Evolutionary conservation across 1,140 invertebrate genomes (phyloP).

Genomic region (Homarus americanus): DNA sequence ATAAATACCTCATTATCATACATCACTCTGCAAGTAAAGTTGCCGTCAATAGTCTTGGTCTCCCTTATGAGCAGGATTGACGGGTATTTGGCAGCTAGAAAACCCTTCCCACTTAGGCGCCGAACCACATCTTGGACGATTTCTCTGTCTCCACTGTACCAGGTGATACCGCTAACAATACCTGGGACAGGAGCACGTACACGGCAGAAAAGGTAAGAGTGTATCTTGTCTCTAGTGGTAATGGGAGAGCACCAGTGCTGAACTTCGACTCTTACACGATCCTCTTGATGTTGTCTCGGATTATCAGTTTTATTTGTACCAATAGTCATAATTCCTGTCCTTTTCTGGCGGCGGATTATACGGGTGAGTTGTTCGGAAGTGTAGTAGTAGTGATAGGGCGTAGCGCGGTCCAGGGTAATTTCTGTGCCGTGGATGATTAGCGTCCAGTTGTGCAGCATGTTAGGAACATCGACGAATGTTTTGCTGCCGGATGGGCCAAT

Average conservation of each 20-base stretch:
- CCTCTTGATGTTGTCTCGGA: not conserved
- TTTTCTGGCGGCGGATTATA: not conserved
- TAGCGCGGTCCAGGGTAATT: conserved; percentile 68
- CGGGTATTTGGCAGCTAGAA: not conserved
- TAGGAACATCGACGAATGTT: conserved; percentile 76
- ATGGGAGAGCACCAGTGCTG: conserved; percentile 37
- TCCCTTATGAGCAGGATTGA: conserved; percentile 28
- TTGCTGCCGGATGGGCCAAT: conserved; percentile 86
- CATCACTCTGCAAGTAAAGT: conserved; percentile 44
- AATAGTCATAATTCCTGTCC: not conserved
- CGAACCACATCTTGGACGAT: conserved; percentile 10
- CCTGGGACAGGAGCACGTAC: not conserved
- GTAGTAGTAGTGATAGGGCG: conserved; percentile 45
- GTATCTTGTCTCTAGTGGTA: not conserved
- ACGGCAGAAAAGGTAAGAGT: conserved; percentile 39
- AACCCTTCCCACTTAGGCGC: not conserved
- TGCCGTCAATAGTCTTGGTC: not conserved
- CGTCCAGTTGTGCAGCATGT: conserved; percentile 93
- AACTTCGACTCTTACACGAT: conserved; percentile 4
- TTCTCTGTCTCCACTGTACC: conserved; percentile 18
- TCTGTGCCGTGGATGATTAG: conserved; percentile 94
- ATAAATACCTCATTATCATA: conserved; percentile 21
- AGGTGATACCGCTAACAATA: conserved; percentile 12
- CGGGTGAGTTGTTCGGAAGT: conserved; percentile 28
- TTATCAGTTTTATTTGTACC: not conserved